A percentile compares a stretch with the other conserved stretches of the same genome.
These are phyloP conservation scores for Salarias fasciatus DNA, from an alignment of 2,797 vertebrate species.

Conservation along the genomic window DNA sequence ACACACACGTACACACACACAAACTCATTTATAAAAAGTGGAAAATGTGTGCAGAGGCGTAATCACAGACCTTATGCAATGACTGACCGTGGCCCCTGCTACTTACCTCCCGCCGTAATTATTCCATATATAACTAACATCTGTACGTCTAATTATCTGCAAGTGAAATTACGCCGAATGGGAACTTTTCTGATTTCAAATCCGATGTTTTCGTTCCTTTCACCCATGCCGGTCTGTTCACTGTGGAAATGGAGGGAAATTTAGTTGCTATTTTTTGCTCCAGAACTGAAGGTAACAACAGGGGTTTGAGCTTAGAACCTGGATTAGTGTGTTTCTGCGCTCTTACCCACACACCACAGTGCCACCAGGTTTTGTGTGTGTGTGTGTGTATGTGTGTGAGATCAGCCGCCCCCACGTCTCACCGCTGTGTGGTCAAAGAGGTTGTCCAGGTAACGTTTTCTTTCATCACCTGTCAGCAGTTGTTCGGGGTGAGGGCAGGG, in stretches of 20 bases:
- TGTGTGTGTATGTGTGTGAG: conserved; percentile 21
- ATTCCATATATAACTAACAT: conserved; percentile 51
- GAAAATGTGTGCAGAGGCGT: conserved; percentile 58
- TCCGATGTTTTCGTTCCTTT: too few species aligned
- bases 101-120: conserved; percentile 43
- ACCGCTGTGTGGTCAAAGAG: conserved; percentile 50
- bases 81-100: conserved; percentile 21
- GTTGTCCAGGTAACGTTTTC: conserved; percentile 63
- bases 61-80: conserved; percentile 56
- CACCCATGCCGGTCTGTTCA: too few species aligned
- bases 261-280: too few species aligned
- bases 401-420: conserved; percentile 43
- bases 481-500: conserved; percentile 34
- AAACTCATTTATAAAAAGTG: conserved; percentile 51
- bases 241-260: too few species aligned
- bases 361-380: conserved; percentile 19
- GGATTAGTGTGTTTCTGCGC: conserved; percentile 9
- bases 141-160: conserved; percentile 39
- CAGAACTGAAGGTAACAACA: conserved; percentile 9
- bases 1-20: conserved; percentile 2
- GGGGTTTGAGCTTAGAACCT: conserved; percentile 10
- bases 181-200: neutral
- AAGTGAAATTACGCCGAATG: neutral
- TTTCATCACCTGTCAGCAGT: conserved; percentile 52
- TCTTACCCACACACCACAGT: conserved; percentile 10